Evolutionary conservation across 2,888 invertebrate species (phyloP).

Genomic region (Diplazon laetatorius): DNA sequence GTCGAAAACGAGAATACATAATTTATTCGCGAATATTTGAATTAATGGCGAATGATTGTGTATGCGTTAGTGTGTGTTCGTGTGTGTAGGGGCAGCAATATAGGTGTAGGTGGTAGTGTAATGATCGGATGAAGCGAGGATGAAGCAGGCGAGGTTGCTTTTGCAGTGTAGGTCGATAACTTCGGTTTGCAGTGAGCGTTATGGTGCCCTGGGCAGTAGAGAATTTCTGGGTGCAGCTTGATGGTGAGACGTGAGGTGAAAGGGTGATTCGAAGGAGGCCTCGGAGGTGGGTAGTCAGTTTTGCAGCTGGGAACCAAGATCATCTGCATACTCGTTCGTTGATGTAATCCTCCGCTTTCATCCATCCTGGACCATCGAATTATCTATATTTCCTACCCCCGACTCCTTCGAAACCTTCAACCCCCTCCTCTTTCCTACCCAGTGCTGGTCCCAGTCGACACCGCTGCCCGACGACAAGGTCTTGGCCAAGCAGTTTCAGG

Average conservation of each 20-base stretch:
- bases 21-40: conserved; percentile 26
- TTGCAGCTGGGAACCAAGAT: conserved; percentile 54
- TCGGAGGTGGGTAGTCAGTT: no score
- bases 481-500: conserved; percentile 31
- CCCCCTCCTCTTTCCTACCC: conserved; percentile 35
- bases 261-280: conserved; percentile 6
- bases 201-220: conserved; percentile 34
- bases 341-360: conserved; percentile 59
- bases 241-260: conserved; percentile 58
- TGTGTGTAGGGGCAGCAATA: conserved; percentile 50
- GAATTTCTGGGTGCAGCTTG: conserved; percentile 51
- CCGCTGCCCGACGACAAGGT: conserved; percentile 36
- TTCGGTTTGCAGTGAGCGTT: conserved; percentile 18
- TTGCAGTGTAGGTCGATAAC: conserved; percentile 55
- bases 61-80: conserved; percentile 4
- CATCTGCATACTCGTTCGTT: conserved; percentile 64
- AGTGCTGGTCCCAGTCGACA: conserved; percentile 19
- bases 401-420: conserved; percentile 13
- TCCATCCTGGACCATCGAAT: conserved; percentile 33
- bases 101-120: conserved; percentile 60
- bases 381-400: conserved; percentile 10
- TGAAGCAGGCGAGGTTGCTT: conserved; percentile 23
- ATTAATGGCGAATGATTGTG: conserved; percentile 18
- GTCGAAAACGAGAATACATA: conserved; percentile 6
- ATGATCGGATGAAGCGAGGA: conserved; percentile 58